Conservation (phyloP, 2,113 vertebrate genomes). For the Phocoena phocoena region DNA sequence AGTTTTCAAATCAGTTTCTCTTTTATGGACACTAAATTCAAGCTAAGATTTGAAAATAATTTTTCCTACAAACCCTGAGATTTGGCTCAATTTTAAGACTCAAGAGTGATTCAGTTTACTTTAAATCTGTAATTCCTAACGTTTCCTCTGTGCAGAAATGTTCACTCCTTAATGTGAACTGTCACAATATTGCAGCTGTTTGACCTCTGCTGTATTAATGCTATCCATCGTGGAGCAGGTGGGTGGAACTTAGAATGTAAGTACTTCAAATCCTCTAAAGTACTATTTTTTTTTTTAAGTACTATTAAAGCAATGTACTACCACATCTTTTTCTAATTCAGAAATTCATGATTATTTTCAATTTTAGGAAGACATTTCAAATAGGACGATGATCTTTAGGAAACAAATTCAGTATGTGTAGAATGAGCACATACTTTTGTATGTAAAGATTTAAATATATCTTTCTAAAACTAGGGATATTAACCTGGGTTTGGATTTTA, state of each 20-base stretch:
- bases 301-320: not conserved
- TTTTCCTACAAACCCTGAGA: not conserved
- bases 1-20: not conserved
- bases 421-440: not conserved
- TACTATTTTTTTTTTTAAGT: not conserved
- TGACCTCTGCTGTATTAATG: not conserved
- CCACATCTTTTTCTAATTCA: not conserved
- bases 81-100: not conserved
- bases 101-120: not conserved
- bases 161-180: not conserved
- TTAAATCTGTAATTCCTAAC: constrained; percentile 4
- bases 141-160: not conserved
- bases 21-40: not conserved
- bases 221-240: not conserved
- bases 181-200: not conserved
- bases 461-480: constrained; percentile 1
- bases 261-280: not conserved
- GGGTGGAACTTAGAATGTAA: not conserved
- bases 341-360: not conserved
- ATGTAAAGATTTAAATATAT: not conserved
- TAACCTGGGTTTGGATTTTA: not conserved
- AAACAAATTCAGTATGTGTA: not conserved
- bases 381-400: not conserved
- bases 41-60: not conserved
- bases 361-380: constrained; percentile 20